These are phyloP conservation scores for Acanthosepion pharaonis DNA, from an alignment of 2,888 invertebrate species.

Conservation along the genomic window DNA sequence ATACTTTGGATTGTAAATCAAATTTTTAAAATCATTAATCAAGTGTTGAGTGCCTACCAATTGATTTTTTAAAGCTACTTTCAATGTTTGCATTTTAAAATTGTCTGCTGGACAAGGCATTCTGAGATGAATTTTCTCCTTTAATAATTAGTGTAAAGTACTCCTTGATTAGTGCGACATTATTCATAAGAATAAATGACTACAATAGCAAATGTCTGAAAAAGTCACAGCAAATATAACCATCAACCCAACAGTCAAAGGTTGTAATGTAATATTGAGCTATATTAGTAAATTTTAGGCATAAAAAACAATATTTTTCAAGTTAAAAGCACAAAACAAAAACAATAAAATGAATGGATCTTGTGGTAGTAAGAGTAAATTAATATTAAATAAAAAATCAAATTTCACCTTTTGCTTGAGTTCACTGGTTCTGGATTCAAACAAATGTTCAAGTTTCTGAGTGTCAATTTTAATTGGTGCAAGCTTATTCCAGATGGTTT, in stretches of 20 bases:
- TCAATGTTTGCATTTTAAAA: too few relatives aligned
- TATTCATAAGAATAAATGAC: too few relatives aligned
- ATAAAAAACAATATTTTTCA: not conserved
- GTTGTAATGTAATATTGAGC: not conserved
- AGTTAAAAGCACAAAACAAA: not conserved
- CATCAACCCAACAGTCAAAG: not conserved
- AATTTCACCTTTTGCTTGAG: slow-evolving; percentile 88
- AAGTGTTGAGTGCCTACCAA: too few relatives aligned
- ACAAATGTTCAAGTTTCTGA: slow-evolving; percentile 93
- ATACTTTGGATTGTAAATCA: too few relatives aligned
- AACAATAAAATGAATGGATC: not conserved
- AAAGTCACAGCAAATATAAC: not conserved
- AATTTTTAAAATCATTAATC: too few relatives aligned
- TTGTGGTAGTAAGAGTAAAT: not conserved
- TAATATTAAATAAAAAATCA: not conserved
- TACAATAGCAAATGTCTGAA: too few relatives aligned
- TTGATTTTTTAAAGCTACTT: too few relatives aligned
- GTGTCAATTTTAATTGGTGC: slow-evolving; percentile 87
- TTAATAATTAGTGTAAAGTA: too few relatives aligned
- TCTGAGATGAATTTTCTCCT: too few relatives aligned
- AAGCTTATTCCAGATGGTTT: slow-evolving; percentile 72
- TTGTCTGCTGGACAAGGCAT: too few relatives aligned
- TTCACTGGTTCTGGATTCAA: slow-evolving; percentile 97
- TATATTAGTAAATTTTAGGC: not conserved
- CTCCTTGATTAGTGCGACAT: too few relatives aligned